Conservation (phyloP, 2,888 invertebrate species). For the Plebejus melissa region DNA sequence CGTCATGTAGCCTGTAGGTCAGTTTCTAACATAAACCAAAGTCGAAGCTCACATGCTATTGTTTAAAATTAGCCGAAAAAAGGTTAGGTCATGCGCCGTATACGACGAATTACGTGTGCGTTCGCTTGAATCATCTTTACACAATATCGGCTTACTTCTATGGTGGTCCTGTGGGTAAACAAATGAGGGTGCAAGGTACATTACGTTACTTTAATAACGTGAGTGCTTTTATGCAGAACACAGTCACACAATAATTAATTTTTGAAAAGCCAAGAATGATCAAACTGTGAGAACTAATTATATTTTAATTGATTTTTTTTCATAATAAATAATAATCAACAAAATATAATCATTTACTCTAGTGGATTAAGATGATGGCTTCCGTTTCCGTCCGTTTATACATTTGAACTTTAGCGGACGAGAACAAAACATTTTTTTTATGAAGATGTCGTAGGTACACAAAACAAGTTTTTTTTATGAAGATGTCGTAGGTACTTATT, state of each 20-base stretch:
- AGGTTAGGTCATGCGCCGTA: slow-evolving; percentile 17
- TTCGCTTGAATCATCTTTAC: background rate
- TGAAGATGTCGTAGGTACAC: too few species aligned
- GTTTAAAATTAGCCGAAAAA: slow-evolving; percentile 24
- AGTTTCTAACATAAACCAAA: background rate
- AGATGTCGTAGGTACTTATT: background rate
- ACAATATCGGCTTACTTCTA: background rate
- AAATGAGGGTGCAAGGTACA: background rate
- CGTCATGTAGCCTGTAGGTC: slow-evolving; percentile 15
- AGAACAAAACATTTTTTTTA: background rate
- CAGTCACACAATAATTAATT: background rate
- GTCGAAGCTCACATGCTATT: slow-evolving; percentile 8
- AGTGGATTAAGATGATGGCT: background rate
- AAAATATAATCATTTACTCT: background rate
- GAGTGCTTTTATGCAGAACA: background rate
- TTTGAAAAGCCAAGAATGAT: background rate
- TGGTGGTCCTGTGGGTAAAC: slow-evolving; percentile 1
- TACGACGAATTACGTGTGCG: slow-evolving; percentile 22
- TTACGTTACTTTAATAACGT: background rate
- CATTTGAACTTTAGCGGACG: slow-evolving; percentile 7
- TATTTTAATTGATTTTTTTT: background rate
- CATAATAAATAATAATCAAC: background rate
- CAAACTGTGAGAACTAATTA: background rate
- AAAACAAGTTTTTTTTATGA: background rate
- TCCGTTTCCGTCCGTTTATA: background rate